Conservation (phyloP, 1,140 invertebrate species). For the Conus ventricosus region DNA sequence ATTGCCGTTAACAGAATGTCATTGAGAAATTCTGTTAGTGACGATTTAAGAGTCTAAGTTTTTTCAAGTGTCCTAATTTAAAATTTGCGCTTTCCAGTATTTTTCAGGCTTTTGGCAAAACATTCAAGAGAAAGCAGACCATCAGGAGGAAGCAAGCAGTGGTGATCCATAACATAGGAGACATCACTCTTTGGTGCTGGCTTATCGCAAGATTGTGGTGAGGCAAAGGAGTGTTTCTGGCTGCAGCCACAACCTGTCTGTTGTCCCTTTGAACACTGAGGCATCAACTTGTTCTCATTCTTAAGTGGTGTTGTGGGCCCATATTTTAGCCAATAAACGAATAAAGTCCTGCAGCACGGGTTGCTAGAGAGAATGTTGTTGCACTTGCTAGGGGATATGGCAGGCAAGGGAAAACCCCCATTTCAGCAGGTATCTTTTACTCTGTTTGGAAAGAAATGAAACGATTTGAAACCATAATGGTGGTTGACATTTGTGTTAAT, state of each 20-base stretch:
- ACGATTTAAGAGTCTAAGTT: too few species aligned
- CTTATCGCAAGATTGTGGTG: slow-evolving; percentile 23
- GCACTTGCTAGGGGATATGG: slow-evolving; percentile 42
- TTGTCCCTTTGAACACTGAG: slow-evolving; percentile 51
- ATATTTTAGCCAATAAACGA: slow-evolving; percentile 47
- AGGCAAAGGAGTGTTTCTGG: slow-evolving; percentile 15
- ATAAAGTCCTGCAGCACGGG: slow-evolving; percentile 33
- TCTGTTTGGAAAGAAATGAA: slow-evolving; percentile 20
- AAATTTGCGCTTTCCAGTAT: too few species aligned
- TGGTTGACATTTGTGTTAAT: background rate
- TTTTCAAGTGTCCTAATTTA: too few species aligned
- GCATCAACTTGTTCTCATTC: slow-evolving; percentile 46
- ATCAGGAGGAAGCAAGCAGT: background rate
- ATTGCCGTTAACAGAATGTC: too few species aligned
- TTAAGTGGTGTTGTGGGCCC: slow-evolving; percentile 48
- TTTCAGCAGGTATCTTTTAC: slow-evolving; percentile 31
- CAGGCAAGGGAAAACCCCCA: slow-evolving; percentile 50
- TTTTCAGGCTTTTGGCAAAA: slow-evolving; percentile 45
- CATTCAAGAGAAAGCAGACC: slow-evolving; percentile 27
- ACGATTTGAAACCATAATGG: slow-evolving; percentile 17
- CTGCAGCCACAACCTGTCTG: slow-evolving; percentile 18
- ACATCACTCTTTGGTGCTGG: slow-evolving; percentile 44
- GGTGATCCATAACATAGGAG: background rate
- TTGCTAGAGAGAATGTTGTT: slow-evolving; percentile 47
- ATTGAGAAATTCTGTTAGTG: too few species aligned